Conservation (phyloP, 2,113 vertebrate genomes). For the Neodon shergylaensis region DNA sequence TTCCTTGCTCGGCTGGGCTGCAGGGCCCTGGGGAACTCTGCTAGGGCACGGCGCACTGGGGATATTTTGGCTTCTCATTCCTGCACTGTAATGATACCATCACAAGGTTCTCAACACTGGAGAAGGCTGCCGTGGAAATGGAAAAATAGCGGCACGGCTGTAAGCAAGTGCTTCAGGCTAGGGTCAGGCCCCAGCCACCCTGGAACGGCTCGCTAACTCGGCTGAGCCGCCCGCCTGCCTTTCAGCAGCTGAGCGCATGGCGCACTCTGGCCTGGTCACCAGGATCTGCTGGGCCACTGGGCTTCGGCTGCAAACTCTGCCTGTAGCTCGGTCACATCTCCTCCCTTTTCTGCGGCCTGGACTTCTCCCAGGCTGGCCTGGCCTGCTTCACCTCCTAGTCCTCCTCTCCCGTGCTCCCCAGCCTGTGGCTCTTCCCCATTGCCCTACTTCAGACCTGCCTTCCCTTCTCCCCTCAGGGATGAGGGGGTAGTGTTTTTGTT, state of each 20-base stretch:
- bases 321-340: too few species aligned
- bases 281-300: neutral
- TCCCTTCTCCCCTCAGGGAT: neutral
- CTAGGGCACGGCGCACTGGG: neutral
- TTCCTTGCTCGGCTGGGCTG: neutral
- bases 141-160: neutral
- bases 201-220: too few species aligned
- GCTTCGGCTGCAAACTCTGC: neutral
- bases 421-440: neutral
- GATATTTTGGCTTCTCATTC: conserved; percentile 24
- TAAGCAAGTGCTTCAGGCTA: too few species aligned
- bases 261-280: neutral
- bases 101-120: neutral
- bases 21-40: neutral
- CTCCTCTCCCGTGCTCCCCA: neutral
- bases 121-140: neutral
- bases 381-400: neutral
- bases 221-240: fast-evolving
- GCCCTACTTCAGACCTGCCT: neutral
- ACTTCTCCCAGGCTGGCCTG: neutral
- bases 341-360: neutral
- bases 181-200: neutral
- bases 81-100: neutral
- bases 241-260: neutral
- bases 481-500: neutral